Evolutionary conservation across 2,888 invertebrate genomes (phyloP), one percentile per base, ranked within the genome.

Genomic region (Amphipoea lucens): DNA sequence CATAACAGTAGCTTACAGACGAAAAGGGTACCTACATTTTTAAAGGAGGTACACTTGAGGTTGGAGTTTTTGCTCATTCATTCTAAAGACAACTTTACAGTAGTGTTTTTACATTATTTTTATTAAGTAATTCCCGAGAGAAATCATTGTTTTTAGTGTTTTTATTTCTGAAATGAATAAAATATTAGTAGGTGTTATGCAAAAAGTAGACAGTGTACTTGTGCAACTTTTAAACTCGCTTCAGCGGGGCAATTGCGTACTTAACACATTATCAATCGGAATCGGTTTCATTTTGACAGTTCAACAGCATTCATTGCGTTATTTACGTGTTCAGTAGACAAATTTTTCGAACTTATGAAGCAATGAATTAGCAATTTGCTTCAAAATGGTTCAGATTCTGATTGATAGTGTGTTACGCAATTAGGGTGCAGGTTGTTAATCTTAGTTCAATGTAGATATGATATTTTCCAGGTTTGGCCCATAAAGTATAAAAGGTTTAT

Each of bases 131-230:
- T 36, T 73, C 90, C 68, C 83, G 14, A 80, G 91, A 87, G 90
- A 90, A 91, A 90, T 91, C 85, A 86, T 77, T 72, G 82, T 87
- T 85, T 89, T 87, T 86, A 78, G 84, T 83, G 80, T 84, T 60
- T 88, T 70, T 87, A 87, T 83, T 75, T 76, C 76, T 45, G 71
- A 85, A 90, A 88, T 88, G 76, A 87, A 89, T 83, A 83, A 75
- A 84, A 73, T 76, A 89, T 85, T n/a, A 20, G 42, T 45, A 6
- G 45, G 36, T 1, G 29, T 62, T 36, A 67, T 6, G 29, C 20
- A 7, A 23, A 65, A 80, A 7, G 29, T 29, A 20, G 48, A 29
- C 29, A 48, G 20, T 17, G 20, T 29, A 12, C 29, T 7, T 69
- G 20, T 9, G 14, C n/a, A 14, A 42, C 7, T 23, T 40, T 7